Evolutionary conservation across 1,140 invertebrate genomes (phyloP).

Genomic region (Philaenus spumarius): DNA sequence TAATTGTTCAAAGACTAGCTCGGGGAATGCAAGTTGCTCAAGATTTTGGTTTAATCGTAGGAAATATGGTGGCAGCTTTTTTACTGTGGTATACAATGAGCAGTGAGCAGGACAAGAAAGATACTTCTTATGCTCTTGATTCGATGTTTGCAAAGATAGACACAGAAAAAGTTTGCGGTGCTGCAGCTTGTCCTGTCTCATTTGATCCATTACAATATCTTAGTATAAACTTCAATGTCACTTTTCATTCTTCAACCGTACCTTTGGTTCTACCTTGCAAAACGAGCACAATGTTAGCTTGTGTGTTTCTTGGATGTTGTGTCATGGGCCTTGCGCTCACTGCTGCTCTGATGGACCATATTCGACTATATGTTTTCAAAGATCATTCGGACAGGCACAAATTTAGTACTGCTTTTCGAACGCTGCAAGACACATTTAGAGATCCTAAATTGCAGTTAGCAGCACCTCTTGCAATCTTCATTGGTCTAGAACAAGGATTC

Average conservation of each 20-base stretch:
- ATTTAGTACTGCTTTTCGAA: slow-evolving; percentile 30
- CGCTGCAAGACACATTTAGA: slow-evolving; percentile 40
- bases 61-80: slow-evolving; percentile 43
- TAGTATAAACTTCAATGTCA: background rate
- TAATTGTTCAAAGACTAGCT: slow-evolving; percentile 29
- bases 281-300: slow-evolving; percentile 43
- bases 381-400: slow-evolving; percentile 37
- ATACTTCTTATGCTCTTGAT: slow-evolving; percentile 11
- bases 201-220: background rate
- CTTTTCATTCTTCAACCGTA: slow-evolving; percentile 4
- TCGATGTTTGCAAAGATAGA: slow-evolving; percentile 42
- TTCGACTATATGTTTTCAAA: slow-evolving; percentile 37
- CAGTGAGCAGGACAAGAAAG: slow-evolving; percentile 25
- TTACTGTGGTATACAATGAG: slow-evolving; percentile 40
- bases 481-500: slow-evolving; percentile 65
- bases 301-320: slow-evolving; percentile 47
- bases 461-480: slow-evolving; percentile 58
- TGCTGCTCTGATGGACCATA: slow-evolving; percentile 44
- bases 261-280: slow-evolving; percentile 36
- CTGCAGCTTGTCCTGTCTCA: slow-evolving; percentile 43
- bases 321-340: slow-evolving; percentile 47
- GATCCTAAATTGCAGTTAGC: slow-evolving; percentile 50
- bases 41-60: slow-evolving; percentile 49
- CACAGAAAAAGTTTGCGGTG: slow-evolving; percentile 46
- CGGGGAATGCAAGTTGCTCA: slow-evolving; percentile 48